Conservation (phyloP, 2,888 invertebrate species). For the Drosophila multiciliata region DNA sequence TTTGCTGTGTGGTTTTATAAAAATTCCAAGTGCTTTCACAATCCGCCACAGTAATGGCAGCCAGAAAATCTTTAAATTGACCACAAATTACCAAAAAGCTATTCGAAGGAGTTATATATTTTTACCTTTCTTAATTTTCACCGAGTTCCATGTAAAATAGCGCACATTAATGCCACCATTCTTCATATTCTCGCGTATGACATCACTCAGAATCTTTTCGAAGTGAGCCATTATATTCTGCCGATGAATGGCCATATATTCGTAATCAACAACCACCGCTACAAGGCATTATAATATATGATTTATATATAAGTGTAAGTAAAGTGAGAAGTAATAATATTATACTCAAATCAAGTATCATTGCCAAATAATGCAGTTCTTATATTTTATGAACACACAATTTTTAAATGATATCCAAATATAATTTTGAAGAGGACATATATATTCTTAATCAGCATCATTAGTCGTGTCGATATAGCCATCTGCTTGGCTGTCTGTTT, state of each 20-base stretch:
- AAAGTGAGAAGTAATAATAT: not conserved
- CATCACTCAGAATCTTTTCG: constrained; percentile 88
- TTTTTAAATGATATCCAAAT: not conserved
- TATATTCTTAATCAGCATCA: not conserved
- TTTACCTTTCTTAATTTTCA: constrained; percentile 90
- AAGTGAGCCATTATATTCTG: constrained; percentile 86
- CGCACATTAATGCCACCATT: constrained; percentile 89
- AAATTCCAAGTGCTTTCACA: constrained; percentile 91
- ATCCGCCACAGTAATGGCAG: constrained; percentile 90
- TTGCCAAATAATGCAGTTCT: not conserved
- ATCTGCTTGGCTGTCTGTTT: not conserved
- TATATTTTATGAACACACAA: not conserved
- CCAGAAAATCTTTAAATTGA: constrained; percentile 87
- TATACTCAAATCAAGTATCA: not conserved
- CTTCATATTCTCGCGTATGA: constrained; percentile 88
- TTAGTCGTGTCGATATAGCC: not conserved
- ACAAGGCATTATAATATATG: constrained; percentile 4
- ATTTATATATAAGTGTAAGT: too few relatives aligned
- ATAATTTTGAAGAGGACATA: not conserved
- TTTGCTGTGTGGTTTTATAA: constrained; percentile 87
- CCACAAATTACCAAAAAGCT: not conserved
- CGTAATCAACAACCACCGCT: constrained; percentile 90
- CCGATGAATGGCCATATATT: constrained; percentile 88
- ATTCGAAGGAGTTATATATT: rapidly evolving
- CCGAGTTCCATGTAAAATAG: constrained; percentile 89